Evolutionary conservation across 1,140 invertebrate genomes (phyloP), one percentile per base, ranked within the genome.

Genomic region (Drosophila baimaii): DNA sequence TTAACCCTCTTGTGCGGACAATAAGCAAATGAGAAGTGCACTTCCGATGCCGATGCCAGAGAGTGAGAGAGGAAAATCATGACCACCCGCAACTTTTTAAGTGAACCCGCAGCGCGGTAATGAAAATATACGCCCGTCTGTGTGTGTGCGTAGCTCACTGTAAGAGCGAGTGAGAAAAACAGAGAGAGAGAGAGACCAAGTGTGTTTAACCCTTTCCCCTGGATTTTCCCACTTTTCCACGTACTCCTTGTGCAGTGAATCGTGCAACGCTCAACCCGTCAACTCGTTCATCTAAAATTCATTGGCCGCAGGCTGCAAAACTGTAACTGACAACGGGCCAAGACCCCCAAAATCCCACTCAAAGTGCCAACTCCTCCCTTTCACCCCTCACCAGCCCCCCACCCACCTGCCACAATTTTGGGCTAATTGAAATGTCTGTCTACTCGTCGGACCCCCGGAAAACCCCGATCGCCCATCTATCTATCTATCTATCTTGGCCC

Each of bases 351-450:
- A 37, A 75, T 59, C 43, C 49, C 23, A 58, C 65, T 39, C 43
- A 64, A 57, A 66, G 55, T 55, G 41, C 49, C 49, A 35, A 6
- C 44, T 13, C 58, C 27, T 31, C 47, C 13, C 19, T 9, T n/a
- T 17, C 31, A 8, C 43, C 19, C 0, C 23, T 17, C 23, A 27
- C 44, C n/a, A n/a, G n/a, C n/a, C n/a, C 46, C 27, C 27, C 5
- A 17, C 21, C 70, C 54, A 83, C 70, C 71, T 71, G 80, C 75
- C 75, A 73, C 80, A 83, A 83, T 76, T 83, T 79, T 71, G 47
- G 52, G 77, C 83, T 88, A 88, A 88, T 88, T 89, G 83, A 88
- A 88, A 88, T 88, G 83, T 88, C 83, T 88, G 80, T 76, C 69
- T 71, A 57, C 58, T 31, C 1, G 63, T 35, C 17, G 43, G 5